Evolutionary conservation across 2,113 vertebrate genomes (phyloP), one percentile per base, ranked within the genome.

Genomic region (Piaya cayana): DNA sequence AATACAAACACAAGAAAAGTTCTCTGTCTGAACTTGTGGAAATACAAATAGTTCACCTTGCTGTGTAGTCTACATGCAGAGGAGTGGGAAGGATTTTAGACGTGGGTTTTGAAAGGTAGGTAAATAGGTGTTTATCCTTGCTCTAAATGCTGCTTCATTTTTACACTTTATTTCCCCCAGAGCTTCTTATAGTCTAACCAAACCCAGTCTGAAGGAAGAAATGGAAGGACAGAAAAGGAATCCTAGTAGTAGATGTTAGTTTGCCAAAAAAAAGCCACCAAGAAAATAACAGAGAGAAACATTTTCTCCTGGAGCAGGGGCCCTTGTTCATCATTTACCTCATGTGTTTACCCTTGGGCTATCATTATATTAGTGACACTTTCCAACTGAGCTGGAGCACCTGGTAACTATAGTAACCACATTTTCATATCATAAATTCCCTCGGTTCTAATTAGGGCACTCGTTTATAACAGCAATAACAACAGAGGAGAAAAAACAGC

Each of bases 351-450:
- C 94, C 94, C 90, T 50, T 93, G 90, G 82, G 95, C 86, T 95
- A 86, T 92, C 88, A 85, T 96, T 88, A 89, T 74, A 90, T 81
- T 92, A 94, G 88, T 42, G 6, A 88, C 93, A 89, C 90, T 93
- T 94, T 76, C 85, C 29, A 14, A 76, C 85, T 90, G 88, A 95
- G 88, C 70, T 74, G 67, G 50, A 94, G 82, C 83, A 97, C 93
- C 96, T 97, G 94, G 95, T 97, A 91, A 86, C 95, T 91, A 97
- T 97, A 92, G 96, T 79, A 97, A 97, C 97, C 47, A 70, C 58
- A 89, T 97, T 97, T 96, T 94, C 90, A 90, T 96, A 95, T 86
- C 81, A 82, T 94, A 94, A 93, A 96, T 95, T 93, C 92, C 82
- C 92, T 86, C 1, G 9, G 49, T 95, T 96, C 92, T 97, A 96